phyloP scores from a whole-genome alignment of 1,140 invertebrate species.

The Lasioglossum albipes region DNA sequence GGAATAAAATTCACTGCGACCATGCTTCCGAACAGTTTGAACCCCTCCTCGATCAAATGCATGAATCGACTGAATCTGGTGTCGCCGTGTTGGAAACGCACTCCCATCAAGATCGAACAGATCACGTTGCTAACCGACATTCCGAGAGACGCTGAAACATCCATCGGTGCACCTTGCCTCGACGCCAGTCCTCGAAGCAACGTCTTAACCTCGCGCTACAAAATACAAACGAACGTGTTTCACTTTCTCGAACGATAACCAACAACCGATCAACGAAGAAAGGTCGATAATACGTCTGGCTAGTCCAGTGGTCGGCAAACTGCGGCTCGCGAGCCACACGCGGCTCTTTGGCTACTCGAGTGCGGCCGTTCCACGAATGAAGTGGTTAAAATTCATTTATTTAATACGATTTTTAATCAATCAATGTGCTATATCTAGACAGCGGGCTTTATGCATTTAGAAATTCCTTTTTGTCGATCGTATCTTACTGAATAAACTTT shows the following conservation, averaged over 20 bases:
- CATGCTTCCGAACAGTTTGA: conserved; percentile 88
- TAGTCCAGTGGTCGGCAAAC: no score
- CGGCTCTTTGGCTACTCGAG: no score
- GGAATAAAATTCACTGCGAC: conserved; percentile 86
- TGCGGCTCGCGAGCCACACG: no score
- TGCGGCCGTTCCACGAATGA: no score
- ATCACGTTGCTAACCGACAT: conserved; percentile 94
- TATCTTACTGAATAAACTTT: no score
- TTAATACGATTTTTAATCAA: no score
- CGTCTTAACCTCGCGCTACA: conserved; percentile 88
- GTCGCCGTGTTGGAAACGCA: conserved; percentile 90
- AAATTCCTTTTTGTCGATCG: no score
- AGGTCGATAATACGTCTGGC: no score
- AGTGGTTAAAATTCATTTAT: no score
- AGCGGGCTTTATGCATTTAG: no score
- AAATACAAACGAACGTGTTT: conserved; percentile 8
- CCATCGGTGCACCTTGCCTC: conserved; percentile 83
- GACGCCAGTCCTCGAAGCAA: conserved; percentile 84
- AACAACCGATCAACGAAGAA: not conserved
- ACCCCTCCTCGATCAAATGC: conserved; percentile 92
- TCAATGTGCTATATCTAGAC: no score
- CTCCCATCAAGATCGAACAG: conserved; percentile 93
- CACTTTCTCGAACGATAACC: not conserved
- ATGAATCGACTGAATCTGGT: conserved; percentile 88
- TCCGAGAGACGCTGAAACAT: conserved; percentile 87